Percentiles rank a stretch among this genome's conserved stretches.
Conservation (phyloP, 2,113 vertebrate genomes). For the Cryptotis parvus region DNA sequence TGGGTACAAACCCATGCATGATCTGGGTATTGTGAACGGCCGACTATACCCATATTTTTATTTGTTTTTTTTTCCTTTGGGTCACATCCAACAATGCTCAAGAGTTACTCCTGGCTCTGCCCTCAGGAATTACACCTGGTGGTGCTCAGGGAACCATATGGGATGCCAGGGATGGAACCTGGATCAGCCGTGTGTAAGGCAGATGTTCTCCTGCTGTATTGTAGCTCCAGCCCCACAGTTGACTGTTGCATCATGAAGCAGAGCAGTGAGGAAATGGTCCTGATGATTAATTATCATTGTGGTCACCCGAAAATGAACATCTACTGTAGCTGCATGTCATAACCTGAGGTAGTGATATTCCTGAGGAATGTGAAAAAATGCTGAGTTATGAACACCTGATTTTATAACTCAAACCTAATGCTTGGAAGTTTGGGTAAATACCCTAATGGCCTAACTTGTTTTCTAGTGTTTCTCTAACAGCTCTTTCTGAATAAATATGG, state of each 20-base stretch:
- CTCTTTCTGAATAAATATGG: constrained; percentile 67
- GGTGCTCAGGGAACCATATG: no score
- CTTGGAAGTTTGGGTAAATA: constrained; percentile 58
- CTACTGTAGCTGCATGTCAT: neutral
- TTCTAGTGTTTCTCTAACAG: constrained; percentile 41
- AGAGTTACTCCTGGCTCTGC: no score
- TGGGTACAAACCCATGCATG: neutral
- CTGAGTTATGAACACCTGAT: neutral
- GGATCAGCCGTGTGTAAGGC: no score
- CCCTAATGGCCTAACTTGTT: neutral
- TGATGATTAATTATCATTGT: neutral
- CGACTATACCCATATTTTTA: no score
- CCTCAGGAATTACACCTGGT: no score
- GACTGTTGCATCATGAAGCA: neutral
- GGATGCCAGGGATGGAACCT: no score
- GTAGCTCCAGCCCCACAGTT: no score
- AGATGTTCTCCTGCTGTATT: no score
- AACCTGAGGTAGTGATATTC: constrained; percentile 67
- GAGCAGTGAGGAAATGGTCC: neutral
- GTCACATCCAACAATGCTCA: no score
- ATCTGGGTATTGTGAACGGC: neutral
- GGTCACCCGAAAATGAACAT: neutral
- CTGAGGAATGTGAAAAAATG: constrained; percentile 13
- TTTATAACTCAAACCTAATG: constrained; percentile 51
- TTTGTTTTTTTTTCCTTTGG: no score